phyloP scores from a whole-genome alignment of 2,797 vertebrate genomes.

The Benthosema pterotum region DNA sequence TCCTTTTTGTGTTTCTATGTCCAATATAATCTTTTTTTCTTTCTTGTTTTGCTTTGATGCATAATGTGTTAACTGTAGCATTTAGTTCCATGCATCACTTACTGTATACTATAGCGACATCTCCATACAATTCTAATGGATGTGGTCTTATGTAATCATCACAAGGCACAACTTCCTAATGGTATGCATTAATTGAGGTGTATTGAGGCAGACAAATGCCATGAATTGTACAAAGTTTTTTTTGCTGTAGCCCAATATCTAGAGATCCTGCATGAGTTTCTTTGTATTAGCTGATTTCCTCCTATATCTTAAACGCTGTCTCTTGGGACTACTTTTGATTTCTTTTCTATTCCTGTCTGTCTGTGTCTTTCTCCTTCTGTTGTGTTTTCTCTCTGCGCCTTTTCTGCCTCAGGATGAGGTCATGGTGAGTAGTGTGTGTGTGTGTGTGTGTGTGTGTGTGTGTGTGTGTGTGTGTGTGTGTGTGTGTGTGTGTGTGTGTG shows the following conservation, averaged over 20 bases:
- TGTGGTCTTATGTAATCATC: slow-evolving; percentile 33
- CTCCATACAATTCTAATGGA: too few relatives aligned
- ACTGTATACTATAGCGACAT: too few relatives aligned
- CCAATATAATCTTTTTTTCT: too few relatives aligned
- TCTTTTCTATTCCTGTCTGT: slow-evolving; percentile 27
- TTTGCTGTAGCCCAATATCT: too few relatives aligned
- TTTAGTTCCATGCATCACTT: too few relatives aligned
- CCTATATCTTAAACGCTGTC: too few relatives aligned
- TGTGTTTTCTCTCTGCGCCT: slow-evolving; percentile 78
- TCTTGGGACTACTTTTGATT: slow-evolving; percentile 27
- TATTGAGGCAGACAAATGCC: neutral
- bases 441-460: slow-evolving; percentile 30
- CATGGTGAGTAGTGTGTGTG: slow-evolving; percentile 90
- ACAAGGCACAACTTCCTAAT: slow-evolving; percentile 18
- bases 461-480: slow-evolving; percentile 14
- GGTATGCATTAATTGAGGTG: neutral
- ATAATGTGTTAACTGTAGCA: too few relatives aligned
- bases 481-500: slow-evolving; percentile 7
- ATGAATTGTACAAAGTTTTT: neutral
- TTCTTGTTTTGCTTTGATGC: too few relatives aligned
- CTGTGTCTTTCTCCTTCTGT: slow-evolving; percentile 29
- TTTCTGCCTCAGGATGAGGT: slow-evolving; percentile 94
- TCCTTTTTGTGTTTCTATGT: too few relatives aligned
- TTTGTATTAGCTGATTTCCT: too few relatives aligned
- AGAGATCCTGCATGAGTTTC: too few relatives aligned